phyloP scores from a whole-genome alignment of 2,113 vertebrate species.

The Myotis brandtii region DNA sequence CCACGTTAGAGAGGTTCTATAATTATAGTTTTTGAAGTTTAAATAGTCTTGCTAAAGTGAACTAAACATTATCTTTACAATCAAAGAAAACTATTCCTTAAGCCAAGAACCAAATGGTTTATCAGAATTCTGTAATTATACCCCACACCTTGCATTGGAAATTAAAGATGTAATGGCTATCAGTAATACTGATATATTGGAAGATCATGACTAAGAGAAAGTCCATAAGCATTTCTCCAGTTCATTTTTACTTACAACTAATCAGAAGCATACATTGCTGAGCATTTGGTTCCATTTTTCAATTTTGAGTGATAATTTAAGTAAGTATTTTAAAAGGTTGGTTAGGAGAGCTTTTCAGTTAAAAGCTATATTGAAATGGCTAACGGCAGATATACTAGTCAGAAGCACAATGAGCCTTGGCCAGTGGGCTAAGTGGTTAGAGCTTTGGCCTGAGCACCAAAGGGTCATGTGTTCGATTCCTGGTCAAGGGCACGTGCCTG shows the following conservation, averaged over 20 bases:
- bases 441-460: too few relatives aligned
- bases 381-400: neutral
- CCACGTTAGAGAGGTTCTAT: slow-evolving; percentile 15
- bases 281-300: neutral
- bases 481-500: too few relatives aligned
- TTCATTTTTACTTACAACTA: slow-evolving; percentile 8
- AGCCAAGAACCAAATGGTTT: neutral
- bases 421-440: too few relatives aligned
- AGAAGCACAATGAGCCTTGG: neutral
- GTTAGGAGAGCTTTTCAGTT: neutral
- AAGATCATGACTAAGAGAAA: neutral
- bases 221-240: neutral
- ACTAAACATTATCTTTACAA: slow-evolving; percentile 46
- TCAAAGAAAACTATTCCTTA: slow-evolving; percentile 52
- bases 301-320: neutral
- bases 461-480: too few relatives aligned
- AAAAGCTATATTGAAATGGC: neutral
- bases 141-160: neutral
- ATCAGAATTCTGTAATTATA: slow-evolving; percentile 18
- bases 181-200: neutral
- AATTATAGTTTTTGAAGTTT: slow-evolving; percentile 62
- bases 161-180: neutral
- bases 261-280: neutral
- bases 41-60: neutral
- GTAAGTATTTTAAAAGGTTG: neutral